Percentiles rank a stretch among this genome's conserved stretches.
phyloP scores from a whole-genome alignment of 1,140 invertebrate species.

The Lepidurus arcticus region DNA sequence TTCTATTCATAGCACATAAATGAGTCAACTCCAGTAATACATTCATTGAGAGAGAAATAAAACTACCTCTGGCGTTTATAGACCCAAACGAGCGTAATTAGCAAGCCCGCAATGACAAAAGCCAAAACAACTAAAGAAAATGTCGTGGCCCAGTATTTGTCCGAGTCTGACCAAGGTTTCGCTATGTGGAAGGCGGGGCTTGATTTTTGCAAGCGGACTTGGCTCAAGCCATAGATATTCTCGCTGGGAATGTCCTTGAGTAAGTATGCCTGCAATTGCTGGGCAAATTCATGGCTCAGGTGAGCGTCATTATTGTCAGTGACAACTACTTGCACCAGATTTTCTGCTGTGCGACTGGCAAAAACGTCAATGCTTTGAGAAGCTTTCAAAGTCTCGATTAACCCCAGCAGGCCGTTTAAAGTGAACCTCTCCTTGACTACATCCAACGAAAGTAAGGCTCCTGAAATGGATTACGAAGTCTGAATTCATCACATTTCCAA shows the following conservation, averaged over 20 bases:
- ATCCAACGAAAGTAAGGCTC: neutral
- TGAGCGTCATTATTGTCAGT: neutral
- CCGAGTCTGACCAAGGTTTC: neutral
- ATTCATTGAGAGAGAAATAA: neutral
- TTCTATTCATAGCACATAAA: neutral
- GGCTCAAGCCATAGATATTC: neutral
- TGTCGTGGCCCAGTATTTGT: neutral
- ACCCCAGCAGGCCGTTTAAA: neutral
- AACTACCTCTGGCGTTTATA: neutral
- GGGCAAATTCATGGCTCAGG: constrained; percentile 1
- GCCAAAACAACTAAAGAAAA: neutral
- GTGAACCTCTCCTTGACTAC: neutral
- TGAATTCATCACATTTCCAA: no score
- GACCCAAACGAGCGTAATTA: neutral
- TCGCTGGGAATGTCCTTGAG: neutral
- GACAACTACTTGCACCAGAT: neutral
- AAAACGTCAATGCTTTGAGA: neutral
- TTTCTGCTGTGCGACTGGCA: neutral
- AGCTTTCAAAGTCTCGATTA: neutral
- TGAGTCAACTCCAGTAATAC: neutral
- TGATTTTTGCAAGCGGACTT: neutral
- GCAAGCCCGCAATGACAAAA: neutral
- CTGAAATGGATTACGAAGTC: neutral
- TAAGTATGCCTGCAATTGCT: neutral
- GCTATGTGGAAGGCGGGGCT: neutral